These are phyloP conservation scores for Anhinga anhinga DNA, from an alignment of 2,113 vertebrate species.

Conservation along the genomic window DNA sequence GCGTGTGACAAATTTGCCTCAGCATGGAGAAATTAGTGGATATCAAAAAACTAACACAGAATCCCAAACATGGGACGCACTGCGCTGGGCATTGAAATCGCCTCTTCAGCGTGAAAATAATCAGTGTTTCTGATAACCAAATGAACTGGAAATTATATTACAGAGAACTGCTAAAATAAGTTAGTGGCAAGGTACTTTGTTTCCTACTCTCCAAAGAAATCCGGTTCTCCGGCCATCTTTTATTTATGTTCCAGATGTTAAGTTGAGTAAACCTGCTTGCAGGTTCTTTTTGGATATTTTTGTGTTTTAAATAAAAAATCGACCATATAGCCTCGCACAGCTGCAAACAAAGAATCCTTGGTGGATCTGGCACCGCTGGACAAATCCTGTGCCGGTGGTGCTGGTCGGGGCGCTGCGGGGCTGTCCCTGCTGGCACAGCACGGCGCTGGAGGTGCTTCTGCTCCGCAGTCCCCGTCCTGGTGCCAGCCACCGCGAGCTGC, in stretches of 20 bases:
- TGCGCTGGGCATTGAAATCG: conserved; percentile 55
- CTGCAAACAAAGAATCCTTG: background rate
- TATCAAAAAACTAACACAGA: conserved; percentile 75
- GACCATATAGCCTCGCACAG: rapidly evolving
- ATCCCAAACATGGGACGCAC: conserved; percentile 7
- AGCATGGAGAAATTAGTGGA: conserved; percentile 86
- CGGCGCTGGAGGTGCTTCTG: rapidly evolving
- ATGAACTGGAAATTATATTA: conserved; percentile 67
- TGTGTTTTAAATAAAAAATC: background rate
- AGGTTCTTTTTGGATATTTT: background rate
- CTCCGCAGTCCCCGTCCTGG: rapidly evolving
- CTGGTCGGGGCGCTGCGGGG: background rate
- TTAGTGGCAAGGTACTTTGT: conserved; percentile 58
- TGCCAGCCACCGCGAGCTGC: background rate
- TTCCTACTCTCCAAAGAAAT: conserved; percentile 2
- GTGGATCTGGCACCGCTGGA: background rate
- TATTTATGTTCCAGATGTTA: conserved; percentile 50
- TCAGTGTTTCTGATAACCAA: conserved; percentile 61
- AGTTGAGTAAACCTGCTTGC: background rate
- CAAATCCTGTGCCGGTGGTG: rapidly evolving
- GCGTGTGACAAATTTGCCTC: conserved; percentile 90
- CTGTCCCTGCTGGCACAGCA: rapidly evolving
- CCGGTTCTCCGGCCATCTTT: background rate
- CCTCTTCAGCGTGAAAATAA: conserved; percentile 31
- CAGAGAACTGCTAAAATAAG: conserved; percentile 51